phyloP scores from a whole-genome alignment of 2,113 vertebrate species.

The Melierax canorus region DNA sequence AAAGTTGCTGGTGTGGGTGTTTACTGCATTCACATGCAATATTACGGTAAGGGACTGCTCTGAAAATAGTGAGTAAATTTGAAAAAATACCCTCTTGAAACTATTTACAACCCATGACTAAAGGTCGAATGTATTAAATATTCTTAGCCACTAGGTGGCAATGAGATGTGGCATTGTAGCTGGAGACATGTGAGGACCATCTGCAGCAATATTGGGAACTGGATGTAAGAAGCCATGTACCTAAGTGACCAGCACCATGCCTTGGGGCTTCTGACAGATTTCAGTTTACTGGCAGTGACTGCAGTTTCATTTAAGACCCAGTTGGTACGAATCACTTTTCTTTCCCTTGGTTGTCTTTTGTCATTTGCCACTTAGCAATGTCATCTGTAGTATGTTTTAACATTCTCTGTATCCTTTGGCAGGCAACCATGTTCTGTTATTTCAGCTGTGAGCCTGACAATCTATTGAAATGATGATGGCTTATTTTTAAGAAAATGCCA shows the following conservation, averaged over 20 bases:
- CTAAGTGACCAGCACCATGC: background rate
- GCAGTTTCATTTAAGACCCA: background rate
- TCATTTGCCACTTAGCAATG: background rate
- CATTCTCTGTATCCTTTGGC: background rate
- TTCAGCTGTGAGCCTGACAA: background rate
- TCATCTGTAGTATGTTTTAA: background rate
- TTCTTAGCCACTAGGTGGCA: background rate
- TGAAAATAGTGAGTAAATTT: background rate
- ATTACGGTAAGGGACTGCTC: background rate
- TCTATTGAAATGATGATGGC: background rate
- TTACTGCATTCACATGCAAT: background rate
- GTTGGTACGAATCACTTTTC: background rate
- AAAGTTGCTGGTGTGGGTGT: background rate
- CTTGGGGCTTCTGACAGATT: background rate
- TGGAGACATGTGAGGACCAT: rapidly evolving
- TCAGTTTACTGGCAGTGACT: background rate
- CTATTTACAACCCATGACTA: rapidly evolving
- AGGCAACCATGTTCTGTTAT: background rate
- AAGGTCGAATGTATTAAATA: background rate
- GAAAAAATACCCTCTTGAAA: background rate
- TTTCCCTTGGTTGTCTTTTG: background rate
- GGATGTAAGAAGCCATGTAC: background rate
- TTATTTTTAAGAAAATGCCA: background rate
- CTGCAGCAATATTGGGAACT: rapidly evolving
- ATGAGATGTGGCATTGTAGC: background rate